Conservation (phyloP, 92 coral and sea anemone species). For the Porites divaricata region DNA sequence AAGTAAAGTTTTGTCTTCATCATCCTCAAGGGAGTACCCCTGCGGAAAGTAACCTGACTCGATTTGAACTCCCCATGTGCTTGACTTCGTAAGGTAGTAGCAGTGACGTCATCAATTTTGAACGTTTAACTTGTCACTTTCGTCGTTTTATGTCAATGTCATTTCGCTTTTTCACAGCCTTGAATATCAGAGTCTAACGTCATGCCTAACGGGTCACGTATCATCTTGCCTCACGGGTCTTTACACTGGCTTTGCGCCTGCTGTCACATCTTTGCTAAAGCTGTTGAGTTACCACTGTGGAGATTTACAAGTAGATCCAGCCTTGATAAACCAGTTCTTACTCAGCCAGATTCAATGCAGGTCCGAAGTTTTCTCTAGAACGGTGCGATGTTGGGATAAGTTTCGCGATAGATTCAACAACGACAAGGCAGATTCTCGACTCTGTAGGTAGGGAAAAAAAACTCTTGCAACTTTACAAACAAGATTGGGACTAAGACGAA, state of each 20-base stretch:
- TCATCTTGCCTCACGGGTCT: slow-evolving; percentile 20
- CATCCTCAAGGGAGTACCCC: no score
- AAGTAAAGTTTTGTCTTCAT: no score
- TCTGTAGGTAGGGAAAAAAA: slow-evolving; percentile 27
- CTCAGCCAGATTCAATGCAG: slow-evolving; percentile 36
- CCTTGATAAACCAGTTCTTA: slow-evolving; percentile 21
- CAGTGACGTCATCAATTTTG: no score
- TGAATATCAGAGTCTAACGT: slow-evolving; percentile 18
- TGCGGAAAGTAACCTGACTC: no score
- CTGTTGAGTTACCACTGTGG: slow-evolving; percentile 39
- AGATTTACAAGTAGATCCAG: slow-evolving; percentile 29
- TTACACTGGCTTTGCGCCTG: slow-evolving; percentile 2
- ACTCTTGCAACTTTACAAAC: not conserved
- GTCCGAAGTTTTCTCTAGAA: slow-evolving; percentile 15
- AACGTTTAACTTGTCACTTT: no score
- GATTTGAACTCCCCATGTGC: no score
- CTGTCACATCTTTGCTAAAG: slow-evolving; percentile 15
- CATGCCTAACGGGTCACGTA: slow-evolving; percentile 16
- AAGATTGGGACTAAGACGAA: not conserved
- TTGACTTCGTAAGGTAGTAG: no score
- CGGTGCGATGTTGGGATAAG: slow-evolving; percentile 34
- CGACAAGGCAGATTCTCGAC: slow-evolving; percentile 36
- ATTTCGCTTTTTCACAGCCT: not conserved
- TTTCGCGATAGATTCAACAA: not conserved
- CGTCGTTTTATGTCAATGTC: not conserved